A percentile compares a stretch with the other conserved stretches of the same genome.
phyloP scores from a whole-genome alignment of 2,113 vertebrate genomes.

The Rhinichthys klamathensis region DNA sequence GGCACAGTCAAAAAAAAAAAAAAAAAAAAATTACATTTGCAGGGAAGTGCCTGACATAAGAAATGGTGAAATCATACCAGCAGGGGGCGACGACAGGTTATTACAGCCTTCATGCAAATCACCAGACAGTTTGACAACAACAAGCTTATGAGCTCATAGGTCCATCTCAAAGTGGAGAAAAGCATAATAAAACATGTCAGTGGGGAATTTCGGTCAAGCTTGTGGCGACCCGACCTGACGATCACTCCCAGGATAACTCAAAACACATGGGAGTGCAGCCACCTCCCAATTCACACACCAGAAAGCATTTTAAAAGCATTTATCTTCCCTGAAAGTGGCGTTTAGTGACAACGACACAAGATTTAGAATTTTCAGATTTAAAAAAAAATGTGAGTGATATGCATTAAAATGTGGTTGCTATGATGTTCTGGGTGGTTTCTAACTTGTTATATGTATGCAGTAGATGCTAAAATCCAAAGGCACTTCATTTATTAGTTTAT shows the following conservation, averaged over 20 bases:
- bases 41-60: not conserved
- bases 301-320: not conserved
- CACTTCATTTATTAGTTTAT: not conserved
- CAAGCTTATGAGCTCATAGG: not conserved
- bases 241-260: constrained; percentile 12
- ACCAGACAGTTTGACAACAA: not conserved
- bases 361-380: not conserved
- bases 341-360: not conserved
- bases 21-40: not conserved
- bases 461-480: not conserved
- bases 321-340: not conserved
- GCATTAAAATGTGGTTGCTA: not conserved
- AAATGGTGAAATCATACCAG: constrained; percentile 2
- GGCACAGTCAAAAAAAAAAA: not conserved
- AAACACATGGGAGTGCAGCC: constrained; percentile 25
- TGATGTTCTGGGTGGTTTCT: not conserved
- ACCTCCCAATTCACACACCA: constrained; percentile 4
- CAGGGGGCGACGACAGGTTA: constrained; percentile 49
- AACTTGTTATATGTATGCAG: not conserved
- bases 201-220: not conserved
- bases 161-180: not conserved
- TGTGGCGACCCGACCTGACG: constrained; percentile 23
- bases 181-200: constrained; percentile 8
- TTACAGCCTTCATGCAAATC: not conserved
- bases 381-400: not conserved